phyloP scores from a whole-genome alignment of 2,113 vertebrate genomes.

The Labeo rohita region DNA sequence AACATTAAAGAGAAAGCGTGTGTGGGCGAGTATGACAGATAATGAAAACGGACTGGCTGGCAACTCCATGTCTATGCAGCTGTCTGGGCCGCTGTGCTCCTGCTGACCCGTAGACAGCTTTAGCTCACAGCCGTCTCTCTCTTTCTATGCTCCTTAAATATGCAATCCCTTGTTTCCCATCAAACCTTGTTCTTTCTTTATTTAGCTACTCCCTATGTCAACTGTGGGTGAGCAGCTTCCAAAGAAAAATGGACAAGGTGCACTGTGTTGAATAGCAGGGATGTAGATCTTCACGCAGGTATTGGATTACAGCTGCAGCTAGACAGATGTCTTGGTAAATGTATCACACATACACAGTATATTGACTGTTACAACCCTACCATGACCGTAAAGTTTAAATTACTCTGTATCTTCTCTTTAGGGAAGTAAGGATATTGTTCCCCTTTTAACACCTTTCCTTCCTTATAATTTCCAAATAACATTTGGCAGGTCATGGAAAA shows the following conservation, averaged over 20 bases:
- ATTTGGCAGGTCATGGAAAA: neutral
- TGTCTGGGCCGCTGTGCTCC: conserved; percentile 32
- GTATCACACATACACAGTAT: neutral
- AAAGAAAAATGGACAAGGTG: neutral
- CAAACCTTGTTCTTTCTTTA: neutral
- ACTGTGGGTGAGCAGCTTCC: neutral
- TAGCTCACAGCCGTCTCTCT: neutral
- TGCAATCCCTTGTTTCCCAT: neutral
- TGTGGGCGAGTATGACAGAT: neutral
- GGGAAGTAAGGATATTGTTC: conserved; percentile 2
- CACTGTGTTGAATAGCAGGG: neutral
- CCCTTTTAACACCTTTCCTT: conserved; percentile 26
- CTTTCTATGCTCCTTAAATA: neutral
- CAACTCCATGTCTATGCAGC: conserved; percentile 4
- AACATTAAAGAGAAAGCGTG: neutral
- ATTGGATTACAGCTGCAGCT: neutral
- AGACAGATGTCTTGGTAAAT: neutral
- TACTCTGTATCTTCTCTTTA: neutral
- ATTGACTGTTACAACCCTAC: neutral
- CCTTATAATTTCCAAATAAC: conserved; percentile 30
- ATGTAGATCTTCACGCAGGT: neutral
- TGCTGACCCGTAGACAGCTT: conserved; percentile 37
- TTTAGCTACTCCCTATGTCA: neutral
- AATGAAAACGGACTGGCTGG: neutral
- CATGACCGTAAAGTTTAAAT: neutral